Base-by-base conservation (phyloP, 2,888 invertebrate genomes). In the Torymus tubicola region DNA sequence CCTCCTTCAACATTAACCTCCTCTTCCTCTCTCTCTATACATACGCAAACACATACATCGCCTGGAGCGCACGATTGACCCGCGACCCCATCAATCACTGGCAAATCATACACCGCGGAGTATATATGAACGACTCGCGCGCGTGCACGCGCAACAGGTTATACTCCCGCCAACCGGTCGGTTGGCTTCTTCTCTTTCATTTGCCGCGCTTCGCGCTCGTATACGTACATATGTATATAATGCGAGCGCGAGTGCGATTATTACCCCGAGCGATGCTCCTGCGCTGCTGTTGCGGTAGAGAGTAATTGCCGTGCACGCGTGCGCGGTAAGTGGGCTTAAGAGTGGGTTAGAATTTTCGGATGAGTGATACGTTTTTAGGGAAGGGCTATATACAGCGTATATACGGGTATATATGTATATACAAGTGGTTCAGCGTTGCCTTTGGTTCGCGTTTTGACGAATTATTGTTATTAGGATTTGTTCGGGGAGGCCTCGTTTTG, bases 11-110 rank as follows among this genome's bases (percentile, higher is more conserved):
- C 31, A 31, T 31, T 31, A 31, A 31, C 31, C 31, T 31, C 0
- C 5, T 5, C 31, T 5, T 5, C 31, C 31, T 31, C 31, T 10
- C 10, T 3, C 11, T 11, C 13, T 70, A 1, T 16, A n/a, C 16
- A 12, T 10, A 71, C 50, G 18, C 21, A 10, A 12, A 31, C 21
- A 74, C 14, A 24, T 55, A 42, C 57, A 31, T n/a, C 1, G 31
- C 31, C 31, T 5, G 31, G 71, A 71, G 14, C 60, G 21, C 61
- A 4, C 31, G 31, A n/a, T 61, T 71, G 71, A 61, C 71, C 71
- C 71, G 52, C 71, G 71, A 71, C 71, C 71, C 52, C 71, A 71
- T 71, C 71, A 71, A 71, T 71, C 61, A 71, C 61, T 31, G 57
- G 52, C 60, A 60, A 71, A 71, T 71, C 71, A 71, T 61, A 71